phyloP scores from a whole-genome alignment of 2,113 vertebrate species.

The human (Homo sapiens) region DNA sequence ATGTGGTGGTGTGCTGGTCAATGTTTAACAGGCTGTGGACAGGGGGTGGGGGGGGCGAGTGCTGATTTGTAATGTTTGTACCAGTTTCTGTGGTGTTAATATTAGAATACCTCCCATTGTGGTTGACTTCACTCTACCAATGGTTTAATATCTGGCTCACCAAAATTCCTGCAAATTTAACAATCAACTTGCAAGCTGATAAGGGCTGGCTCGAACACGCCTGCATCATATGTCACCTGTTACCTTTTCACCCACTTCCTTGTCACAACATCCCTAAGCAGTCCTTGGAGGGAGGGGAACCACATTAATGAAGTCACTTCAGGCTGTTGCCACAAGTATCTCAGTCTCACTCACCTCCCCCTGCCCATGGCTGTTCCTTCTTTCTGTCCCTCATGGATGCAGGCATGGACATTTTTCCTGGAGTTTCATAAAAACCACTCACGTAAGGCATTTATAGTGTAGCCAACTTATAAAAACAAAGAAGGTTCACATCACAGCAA shows the following conservation, averaged over 20 bases:
- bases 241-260: not conserved
- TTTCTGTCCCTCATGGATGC: not conserved
- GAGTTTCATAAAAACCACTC: not conserved
- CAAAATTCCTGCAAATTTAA: not conserved
- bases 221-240: not conserved
- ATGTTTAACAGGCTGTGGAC: not conserved
- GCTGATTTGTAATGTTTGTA: not conserved
- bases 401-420: not conserved
- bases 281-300: accelerated
- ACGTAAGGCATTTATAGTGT: no score
- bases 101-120: not conserved
- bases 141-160: not conserved
- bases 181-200: not conserved
- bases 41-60: no score
- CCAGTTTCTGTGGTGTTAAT: not conserved
- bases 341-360: not conserved
- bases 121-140: not conserved
- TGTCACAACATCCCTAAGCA: not conserved
- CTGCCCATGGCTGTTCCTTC: not conserved
- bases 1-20: not conserved
- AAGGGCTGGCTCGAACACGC: not conserved
- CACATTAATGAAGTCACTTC: not conserved
- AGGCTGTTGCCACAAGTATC: no score
- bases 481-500: not conserved
- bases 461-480: not conserved